These are phyloP conservation scores for Sweltsa coloradensis DNA, from an alignment of 1,140 invertebrate species.

Conservation along the genomic window DNA sequence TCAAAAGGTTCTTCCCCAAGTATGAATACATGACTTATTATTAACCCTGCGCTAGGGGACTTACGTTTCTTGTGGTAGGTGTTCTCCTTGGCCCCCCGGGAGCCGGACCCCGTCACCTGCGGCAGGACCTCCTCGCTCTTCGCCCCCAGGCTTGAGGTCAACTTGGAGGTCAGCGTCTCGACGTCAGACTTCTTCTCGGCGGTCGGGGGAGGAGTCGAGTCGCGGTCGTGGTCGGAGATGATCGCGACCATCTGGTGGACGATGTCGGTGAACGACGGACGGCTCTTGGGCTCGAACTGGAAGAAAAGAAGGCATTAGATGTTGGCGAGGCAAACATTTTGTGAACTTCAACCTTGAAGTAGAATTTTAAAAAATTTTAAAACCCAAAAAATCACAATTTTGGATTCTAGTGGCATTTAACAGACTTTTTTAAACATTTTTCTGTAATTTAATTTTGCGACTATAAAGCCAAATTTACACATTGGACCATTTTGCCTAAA, in stretches of 20 bases:
- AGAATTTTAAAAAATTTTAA: too few species aligned
- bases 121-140: slow-evolving; percentile 17
- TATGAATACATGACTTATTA: too few species aligned
- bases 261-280: slow-evolving; percentile 72
- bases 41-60: too few species aligned
- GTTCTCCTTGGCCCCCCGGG: background rate
- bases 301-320: slow-evolving; percentile 21
- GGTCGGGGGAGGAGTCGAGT: background rate
- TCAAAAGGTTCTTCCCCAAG: too few species aligned
- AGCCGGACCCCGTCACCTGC: background rate
- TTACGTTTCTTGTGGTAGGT: slow-evolving; percentile 4
- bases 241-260: slow-evolving; percentile 46
- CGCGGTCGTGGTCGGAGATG: slow-evolving; percentile 29
- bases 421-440: too few species aligned
- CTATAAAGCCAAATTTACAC: too few species aligned
- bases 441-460: too few species aligned
- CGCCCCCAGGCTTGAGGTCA: slow-evolving; percentile 30
- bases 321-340: too few species aligned
- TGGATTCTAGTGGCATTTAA: too few species aligned
- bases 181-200: background rate
- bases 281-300: slow-evolving; percentile 72
- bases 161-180: slow-evolving; percentile 18
- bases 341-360: too few species aligned
- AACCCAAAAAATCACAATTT: too few species aligned
- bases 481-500: too few species aligned